A percentile compares a stretch with the other conserved stretches of the same genome.
Evolutionary conservation across 2,797 vertebrate species (phyloP).

Genomic region (Anolis apletophallus): DNA sequence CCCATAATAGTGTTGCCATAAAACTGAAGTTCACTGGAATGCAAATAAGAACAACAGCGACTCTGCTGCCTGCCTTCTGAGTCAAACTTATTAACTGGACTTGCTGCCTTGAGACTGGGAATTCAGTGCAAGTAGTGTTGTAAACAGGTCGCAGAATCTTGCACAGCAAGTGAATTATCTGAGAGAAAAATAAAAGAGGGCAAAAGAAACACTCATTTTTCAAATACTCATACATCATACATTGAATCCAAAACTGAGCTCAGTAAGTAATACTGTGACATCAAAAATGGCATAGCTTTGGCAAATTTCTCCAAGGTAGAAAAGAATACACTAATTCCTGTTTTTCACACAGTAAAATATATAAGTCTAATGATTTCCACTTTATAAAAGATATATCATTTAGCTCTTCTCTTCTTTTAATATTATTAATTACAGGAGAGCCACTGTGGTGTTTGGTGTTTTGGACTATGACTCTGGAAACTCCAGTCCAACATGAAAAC

Average conservation of each 20-base stretch:
- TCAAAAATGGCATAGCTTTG: background rate
- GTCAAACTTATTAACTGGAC: background rate
- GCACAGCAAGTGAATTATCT: slow-evolving; percentile 8
- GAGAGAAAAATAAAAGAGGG: background rate
- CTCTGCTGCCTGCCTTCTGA: background rate
- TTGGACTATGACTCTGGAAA: no score
- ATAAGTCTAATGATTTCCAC: background rate
- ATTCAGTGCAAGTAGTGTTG: background rate
- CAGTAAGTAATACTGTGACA: background rate
- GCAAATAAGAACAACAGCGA: background rate
- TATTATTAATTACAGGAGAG: no score
- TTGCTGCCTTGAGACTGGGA: slow-evolving; percentile 12
- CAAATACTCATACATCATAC: background rate
- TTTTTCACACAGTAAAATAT: background rate
- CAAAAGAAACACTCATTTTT: background rate
- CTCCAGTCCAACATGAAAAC: no score
- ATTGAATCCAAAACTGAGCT: background rate
- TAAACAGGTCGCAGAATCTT: background rate
- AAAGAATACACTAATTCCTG: background rate
- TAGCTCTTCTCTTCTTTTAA: background rate
- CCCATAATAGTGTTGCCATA: background rate
- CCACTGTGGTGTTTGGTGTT: no score
- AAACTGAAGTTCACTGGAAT: background rate
- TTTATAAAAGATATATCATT: slow-evolving; percentile 18
- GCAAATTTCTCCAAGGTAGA: background rate